Evolutionary conservation across 1,140 invertebrate species (phyloP).

Genomic region (Planococcus citri): DNA sequence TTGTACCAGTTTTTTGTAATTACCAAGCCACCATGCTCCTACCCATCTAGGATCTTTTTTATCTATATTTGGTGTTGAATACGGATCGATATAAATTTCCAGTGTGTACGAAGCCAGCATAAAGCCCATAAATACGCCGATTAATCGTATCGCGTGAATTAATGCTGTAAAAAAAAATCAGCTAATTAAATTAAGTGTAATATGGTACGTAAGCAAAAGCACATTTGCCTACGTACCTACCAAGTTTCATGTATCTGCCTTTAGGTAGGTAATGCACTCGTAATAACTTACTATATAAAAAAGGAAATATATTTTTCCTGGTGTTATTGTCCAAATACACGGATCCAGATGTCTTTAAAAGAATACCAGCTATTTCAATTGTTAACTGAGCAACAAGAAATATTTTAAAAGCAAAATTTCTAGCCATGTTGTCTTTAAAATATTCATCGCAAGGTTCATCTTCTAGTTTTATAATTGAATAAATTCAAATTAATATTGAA

Average conservation of each 20-base stretch:
- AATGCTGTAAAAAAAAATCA: conserved; percentile 45
- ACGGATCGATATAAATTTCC: conserved; percentile 54
- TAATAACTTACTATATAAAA: conserved; percentile 30
- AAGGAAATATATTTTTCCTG: conserved; percentile 28
- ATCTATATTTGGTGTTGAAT: conserved; percentile 50
- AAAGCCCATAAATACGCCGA: conserved; percentile 58
- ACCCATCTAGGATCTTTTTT: conserved; percentile 58
- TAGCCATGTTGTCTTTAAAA: not conserved
- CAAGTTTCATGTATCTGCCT: too few species aligned
- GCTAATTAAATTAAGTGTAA: too few species aligned
- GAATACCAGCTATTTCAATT: conserved; percentile 28
- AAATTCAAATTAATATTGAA: too few species aligned
- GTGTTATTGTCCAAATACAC: conserved; percentile 32
- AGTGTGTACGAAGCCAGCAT: conserved; percentile 50
- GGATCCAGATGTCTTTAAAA: conserved; percentile 30
- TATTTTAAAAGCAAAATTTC: not conserved
- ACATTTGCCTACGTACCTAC: too few species aligned
- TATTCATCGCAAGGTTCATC: not conserved
- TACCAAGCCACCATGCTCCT: conserved; percentile 66
- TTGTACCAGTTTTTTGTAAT: not conserved
- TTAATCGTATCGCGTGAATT: conserved; percentile 52
- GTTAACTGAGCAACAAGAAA: conserved; percentile 26
- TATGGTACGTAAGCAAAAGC: too few species aligned
- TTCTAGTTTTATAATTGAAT: not conserved
- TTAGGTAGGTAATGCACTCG: too few species aligned